A percentile compares a stretch with the other conserved stretches of the same genome.
These are phyloP conservation scores for Drosophila pegasa DNA, from an alignment of 2,888 invertebrate genomes.

Conservation along the genomic window DNA sequence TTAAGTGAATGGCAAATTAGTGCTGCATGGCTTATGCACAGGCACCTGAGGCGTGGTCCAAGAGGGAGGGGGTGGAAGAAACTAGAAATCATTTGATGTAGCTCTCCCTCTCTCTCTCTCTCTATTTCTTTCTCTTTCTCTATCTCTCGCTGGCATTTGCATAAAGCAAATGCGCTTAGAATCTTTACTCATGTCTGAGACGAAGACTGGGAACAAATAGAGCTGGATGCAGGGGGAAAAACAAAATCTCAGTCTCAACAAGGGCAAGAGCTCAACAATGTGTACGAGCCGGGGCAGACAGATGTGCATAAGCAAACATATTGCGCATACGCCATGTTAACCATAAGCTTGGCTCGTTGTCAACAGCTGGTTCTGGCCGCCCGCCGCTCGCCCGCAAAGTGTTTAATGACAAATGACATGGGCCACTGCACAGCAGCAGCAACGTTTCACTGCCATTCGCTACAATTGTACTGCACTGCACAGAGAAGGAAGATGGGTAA, in stretches of 20 bases:
- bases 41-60: background rate
- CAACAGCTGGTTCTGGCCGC: conserved; percentile 68
- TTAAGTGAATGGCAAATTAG: conserved; percentile 55
- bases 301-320: conserved; percentile 69
- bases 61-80: no score
- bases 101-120: background rate
- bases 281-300: conserved; percentile 25
- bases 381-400: conserved; percentile 41
- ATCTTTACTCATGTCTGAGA: conserved; percentile 70
- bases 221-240: conserved; percentile 13
- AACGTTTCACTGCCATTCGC: conserved; percentile 9
- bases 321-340: conserved; percentile 81
- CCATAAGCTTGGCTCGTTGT: conserved; percentile 77
- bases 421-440: conserved; percentile 48
- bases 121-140: background rate
- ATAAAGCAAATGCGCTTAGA: conserved; percentile 69
- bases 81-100: no score
- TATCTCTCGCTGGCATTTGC: conserved; percentile 37
- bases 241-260: conserved; percentile 35
- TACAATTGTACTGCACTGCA: conserved; percentile 29
- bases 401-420: conserved; percentile 81
- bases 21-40: conserved; percentile 22
- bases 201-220: conserved; percentile 28
- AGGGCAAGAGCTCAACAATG: conserved; percentile 46
- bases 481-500: no score